Evolutionary conservation across 2,797 vertebrate genomes (phyloP).

Genomic region (Bufotes viridis): DNA sequence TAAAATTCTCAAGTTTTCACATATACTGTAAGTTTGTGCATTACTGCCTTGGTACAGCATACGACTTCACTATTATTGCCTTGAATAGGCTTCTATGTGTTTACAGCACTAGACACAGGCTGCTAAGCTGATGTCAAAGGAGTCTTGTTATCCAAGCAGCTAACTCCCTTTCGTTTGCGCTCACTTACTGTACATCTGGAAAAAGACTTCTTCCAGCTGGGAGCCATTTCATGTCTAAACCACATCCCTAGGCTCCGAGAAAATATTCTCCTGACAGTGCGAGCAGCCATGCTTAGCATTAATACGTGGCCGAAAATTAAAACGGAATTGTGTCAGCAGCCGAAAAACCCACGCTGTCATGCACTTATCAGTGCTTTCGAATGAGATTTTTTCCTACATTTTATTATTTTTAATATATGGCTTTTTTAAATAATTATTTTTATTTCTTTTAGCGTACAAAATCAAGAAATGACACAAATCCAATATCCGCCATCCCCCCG

Average conservation of each 20-base stretch:
- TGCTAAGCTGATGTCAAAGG: conserved; percentile 67
- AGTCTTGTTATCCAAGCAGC: conserved; percentile 73
- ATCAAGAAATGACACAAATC: too few species aligned
- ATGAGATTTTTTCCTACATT: conserved; percentile 22
- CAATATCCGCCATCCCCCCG: too few species aligned
- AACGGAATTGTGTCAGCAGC: conserved; percentile 51
- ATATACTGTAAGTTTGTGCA: not conserved
- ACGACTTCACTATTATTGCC: conserved; percentile 68
- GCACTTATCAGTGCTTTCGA: conserved; percentile 31
- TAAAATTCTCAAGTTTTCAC: not conserved
- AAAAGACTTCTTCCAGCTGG: conserved; percentile 77
- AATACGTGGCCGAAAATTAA: conserved; percentile 66
- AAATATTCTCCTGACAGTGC: conserved; percentile 69
- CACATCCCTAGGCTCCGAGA: conserved; percentile 70
- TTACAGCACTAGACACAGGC: conserved; percentile 66
- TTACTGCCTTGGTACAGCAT: conserved; percentile 9
- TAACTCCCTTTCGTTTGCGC: conserved; percentile 73
- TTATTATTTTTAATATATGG: conserved; percentile 41
- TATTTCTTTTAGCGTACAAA: too few species aligned
- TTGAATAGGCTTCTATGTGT: conserved; percentile 71
- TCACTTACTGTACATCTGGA: conserved; percentile 76
- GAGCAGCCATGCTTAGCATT: conserved; percentile 65
- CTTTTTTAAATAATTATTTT: not conserved
- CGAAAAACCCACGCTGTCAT: conserved; percentile 26
- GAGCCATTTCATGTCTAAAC: conserved; percentile 76